Evolutionary conservation across 2,888 invertebrate genomes (phyloP).

Genomic region (Megaustenia siamemsis): DNA sequence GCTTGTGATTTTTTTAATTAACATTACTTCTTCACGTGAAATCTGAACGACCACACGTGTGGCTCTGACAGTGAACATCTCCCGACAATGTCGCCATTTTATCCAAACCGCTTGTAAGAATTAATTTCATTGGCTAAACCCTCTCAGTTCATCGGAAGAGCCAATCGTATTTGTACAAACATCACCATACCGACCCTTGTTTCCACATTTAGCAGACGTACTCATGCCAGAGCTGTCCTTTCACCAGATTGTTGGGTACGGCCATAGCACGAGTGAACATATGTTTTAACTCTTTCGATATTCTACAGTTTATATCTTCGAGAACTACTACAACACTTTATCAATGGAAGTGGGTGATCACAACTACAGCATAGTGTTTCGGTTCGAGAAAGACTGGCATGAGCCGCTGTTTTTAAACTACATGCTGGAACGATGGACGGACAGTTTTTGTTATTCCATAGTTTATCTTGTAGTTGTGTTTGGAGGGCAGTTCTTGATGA

Average conservation of each 20-base stretch:
- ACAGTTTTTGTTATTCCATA: conserved; percentile 88
- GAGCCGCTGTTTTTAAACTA: conserved; percentile 92
- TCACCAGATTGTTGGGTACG: background rate
- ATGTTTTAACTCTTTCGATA: background rate
- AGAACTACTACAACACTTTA: background rate
- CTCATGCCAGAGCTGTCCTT: conserved; percentile 5
- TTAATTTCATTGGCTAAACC: conserved; percentile 59
- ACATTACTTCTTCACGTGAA: conserved; percentile 14
- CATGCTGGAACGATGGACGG: conserved; percentile 98
- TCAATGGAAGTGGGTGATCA: conserved; percentile 54
- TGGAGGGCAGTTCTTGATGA: conserved; percentile 95
- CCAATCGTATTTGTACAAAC: conserved; percentile 58
- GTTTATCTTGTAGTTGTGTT: conserved; percentile 95
- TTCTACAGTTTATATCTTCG: background rate
- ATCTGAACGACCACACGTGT: background rate
- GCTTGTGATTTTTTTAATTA: background rate
- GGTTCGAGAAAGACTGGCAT: conserved; percentile 96
- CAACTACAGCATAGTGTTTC: conserved; percentile 86
- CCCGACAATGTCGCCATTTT: conserved; percentile 33
- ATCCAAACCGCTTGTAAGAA: conserved; percentile 33
- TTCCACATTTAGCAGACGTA: conserved; percentile 36
- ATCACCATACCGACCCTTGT: conserved; percentile 55
- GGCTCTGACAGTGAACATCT: background rate
- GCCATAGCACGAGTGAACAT: background rate
- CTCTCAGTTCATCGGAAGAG: conserved; percentile 62